These are phyloP conservation scores for Chloroceryle inda DNA, from an alignment of 2,797 vertebrate genomes.

Conservation along the genomic window DNA sequence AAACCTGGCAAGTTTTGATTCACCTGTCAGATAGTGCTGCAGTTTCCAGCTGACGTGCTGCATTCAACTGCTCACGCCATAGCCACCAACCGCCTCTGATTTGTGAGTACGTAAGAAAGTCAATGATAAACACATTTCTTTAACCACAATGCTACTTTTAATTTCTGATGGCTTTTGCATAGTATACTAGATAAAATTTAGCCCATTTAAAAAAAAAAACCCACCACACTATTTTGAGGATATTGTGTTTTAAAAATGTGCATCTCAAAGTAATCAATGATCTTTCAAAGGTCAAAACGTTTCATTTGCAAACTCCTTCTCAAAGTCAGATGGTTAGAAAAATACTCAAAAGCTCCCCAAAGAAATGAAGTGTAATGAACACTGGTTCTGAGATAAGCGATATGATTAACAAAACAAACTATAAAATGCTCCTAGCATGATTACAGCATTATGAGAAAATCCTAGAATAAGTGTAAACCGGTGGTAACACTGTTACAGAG, in stretches of 20 bases:
- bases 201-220: no score
- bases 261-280: background rate
- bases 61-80: background rate
- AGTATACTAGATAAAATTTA: background rate
- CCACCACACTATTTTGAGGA: background rate
- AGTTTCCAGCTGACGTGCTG: background rate
- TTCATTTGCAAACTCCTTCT: background rate
- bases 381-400: background rate
- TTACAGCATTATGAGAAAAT: background rate
- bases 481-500: background rate
- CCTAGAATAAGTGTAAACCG: background rate
- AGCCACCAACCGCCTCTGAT: background rate
- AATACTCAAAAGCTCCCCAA: background rate
- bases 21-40: background rate
- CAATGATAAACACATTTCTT: background rate
- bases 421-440: background rate
- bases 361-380: background rate
- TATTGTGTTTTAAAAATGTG: background rate
- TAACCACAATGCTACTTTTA: background rate
- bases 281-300: background rate
- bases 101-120: background rate
- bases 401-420: background rate
- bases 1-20: background rate
- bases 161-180: background rate
- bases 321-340: background rate